Evolutionary conservation across 1,140 invertebrate genomes (phyloP), one percentile per base, ranked within the genome.

Genomic region (Drosophila kurseongensis): DNA sequence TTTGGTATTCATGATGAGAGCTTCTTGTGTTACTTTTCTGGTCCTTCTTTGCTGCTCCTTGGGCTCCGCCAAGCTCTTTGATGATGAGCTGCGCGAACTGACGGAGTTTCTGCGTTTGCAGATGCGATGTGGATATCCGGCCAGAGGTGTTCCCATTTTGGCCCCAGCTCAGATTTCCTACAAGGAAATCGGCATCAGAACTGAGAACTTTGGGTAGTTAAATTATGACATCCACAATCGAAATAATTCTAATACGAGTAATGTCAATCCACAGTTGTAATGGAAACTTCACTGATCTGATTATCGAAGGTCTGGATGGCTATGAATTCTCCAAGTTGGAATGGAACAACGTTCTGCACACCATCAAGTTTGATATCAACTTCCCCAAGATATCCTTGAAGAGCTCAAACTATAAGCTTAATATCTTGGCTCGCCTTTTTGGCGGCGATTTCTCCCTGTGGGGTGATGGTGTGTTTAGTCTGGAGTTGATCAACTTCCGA

Each of bases 91-190:
- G 6, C 69, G 90, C 0, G 90, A 91, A 52, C 36, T 91, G 9
- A 79, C 91, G 2, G 90, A 91, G 62, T 91, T 90, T 38, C 13
- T 91, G 16, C 77, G 88, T 1, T 42, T 91, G 27, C 91, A 91
- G 63, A 91, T 92, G 91, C 78, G 59, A n/a, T 92, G 91, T 60
- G 91, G 91, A 1, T 92, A 91, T 62, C 73, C 78, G 0, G 56
- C 42, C 2, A 62, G 55, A 4, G 84, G 91, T 5, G 72, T 92
- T 27, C 90, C 91, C 2, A 42, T 90, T 6, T 38, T 92, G 35
- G 91, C 84, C 13, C 91, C 91, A 2, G 77, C 76, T 41, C 52
- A 80, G 29, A 7, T 68, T 12, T 51, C 72, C 44, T 89, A 72
- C 40, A 67, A 74, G 10, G 40, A 76, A 6, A 32, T 91, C 0